A percentile compares a stretch with the other conserved stretches of the same genome.
These are phyloP conservation scores for Menura novaehollandiae DNA, from an alignment of 2,113 vertebrate species.

Conservation along the genomic window DNA sequence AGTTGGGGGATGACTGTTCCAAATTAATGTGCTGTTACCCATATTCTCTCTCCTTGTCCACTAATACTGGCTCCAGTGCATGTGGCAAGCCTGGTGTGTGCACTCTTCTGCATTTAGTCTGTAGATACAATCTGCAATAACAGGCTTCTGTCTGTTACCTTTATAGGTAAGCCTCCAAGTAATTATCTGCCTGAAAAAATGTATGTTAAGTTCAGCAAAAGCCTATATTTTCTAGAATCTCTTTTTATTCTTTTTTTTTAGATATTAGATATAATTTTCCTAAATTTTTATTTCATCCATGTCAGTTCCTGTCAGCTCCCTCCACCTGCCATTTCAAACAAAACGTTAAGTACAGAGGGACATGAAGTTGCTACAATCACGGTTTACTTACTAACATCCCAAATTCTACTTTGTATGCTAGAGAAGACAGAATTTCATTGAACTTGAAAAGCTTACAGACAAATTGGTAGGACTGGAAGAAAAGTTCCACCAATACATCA, in stretches of 20 bases:
- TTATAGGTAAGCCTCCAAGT: neutral
- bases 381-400: neutral
- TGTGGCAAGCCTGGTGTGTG: neutral
- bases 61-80: neutral
- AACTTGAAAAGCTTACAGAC: neutral
- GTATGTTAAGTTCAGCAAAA: neutral
- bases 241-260: neutral
- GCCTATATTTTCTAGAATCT: neutral
- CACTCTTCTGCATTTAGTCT: neutral
- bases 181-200: neutral
- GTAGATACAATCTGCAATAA: neutral
- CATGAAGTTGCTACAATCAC: neutral
- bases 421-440: neutral
- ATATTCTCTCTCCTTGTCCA: neutral
- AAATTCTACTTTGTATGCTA: neutral
- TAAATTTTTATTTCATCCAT: neutral
- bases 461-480: neutral
- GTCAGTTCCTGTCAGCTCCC: neutral
- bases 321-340: neutral
- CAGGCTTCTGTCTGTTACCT: neutral
- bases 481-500: neutral
- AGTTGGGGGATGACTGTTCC: neutral
- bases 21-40: neutral
- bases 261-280: neutral
- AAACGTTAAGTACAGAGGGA: neutral